Evolutionary conservation across 1,140 invertebrate genomes (phyloP), one percentile per base, ranked within the genome.

Genomic region (Bombus confusus): DNA sequence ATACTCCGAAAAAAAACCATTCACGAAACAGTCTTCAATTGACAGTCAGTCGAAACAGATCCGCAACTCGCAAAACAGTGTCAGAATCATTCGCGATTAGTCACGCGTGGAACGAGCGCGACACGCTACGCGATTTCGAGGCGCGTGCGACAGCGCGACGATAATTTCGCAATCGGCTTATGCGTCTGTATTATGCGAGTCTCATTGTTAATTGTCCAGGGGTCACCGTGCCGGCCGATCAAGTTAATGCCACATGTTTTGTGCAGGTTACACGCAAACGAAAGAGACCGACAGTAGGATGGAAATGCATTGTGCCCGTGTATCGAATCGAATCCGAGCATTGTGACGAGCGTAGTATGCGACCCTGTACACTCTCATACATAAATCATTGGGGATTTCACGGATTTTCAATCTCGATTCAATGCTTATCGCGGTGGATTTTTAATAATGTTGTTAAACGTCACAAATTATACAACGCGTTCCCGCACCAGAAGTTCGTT

Each of bases 201-300:
- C 39, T 76, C 75, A 87, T 90, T 90, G 88, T 87, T 90, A 90
- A 86, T 90, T 90, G 88, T 89, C 66, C 43, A 47, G 69, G 43
- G 76, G 69, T 80, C 88, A 87, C 80, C 86, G 79, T 37, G 68
- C 59, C 74, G 41, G 73, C 52, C 76, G 31, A 39, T 25, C 41
- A 78, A 69, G 87, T 86, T 89, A 82, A 80, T 79, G 87, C 39
- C 59, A 73, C 79, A 89, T 66, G 87, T 90, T 90, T 89, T 87
- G 68, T 28, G 75, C 62, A 69, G 39, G 64, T 47, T 59, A 43
- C 64, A 25, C 57, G 85, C 83, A 69, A 69, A 37, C 13, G 71
- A 64, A 39, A 74, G 78, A 80, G 78, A 68, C 47, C n/a, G 2
- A 41, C n/a, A 34, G 72, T 37, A 13, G 34, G 59, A 25, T 57